Evolutionary conservation across 2,888 invertebrate genomes (phyloP).

Genomic region (Himalopsyche kuldschensis): DNA sequence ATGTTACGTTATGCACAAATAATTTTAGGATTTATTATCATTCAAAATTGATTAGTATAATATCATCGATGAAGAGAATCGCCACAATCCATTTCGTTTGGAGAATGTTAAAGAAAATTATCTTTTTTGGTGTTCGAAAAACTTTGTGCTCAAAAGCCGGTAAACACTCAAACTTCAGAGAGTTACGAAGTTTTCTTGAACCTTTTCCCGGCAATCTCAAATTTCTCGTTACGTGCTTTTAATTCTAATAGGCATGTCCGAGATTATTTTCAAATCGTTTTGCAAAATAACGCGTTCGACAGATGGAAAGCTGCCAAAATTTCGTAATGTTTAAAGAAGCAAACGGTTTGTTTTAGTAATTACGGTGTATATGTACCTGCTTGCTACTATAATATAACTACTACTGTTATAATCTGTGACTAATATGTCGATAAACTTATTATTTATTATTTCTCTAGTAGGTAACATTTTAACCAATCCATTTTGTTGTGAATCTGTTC

Average conservation of each 20-base stretch:
- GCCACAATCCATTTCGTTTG: too few relatives aligned
- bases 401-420: not conserved
- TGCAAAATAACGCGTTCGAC: constrained; percentile 29
- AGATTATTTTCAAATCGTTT: constrained; percentile 35
- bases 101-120: too few relatives aligned
- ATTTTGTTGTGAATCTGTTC: too few relatives aligned
- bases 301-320: constrained; percentile 31
- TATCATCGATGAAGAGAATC: too few relatives aligned
- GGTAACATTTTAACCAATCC: too few relatives aligned
- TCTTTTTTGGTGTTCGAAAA: too few relatives aligned
- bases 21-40: too few relatives aligned
- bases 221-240: constrained; percentile 22
- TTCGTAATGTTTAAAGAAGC: constrained; percentile 24
- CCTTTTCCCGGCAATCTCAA: constrained; percentile 5
- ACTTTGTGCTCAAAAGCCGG: not conserved
- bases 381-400: too few relatives aligned
- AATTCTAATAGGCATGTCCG: constrained; percentile 7
- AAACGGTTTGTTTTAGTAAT: constrained; percentile 28
- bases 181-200: not conserved
- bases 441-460: too few relatives aligned
- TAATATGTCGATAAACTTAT: not conserved
- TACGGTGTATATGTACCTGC: not conserved
- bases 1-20: too few relatives aligned
- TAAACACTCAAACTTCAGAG: not conserved
- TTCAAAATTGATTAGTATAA: too few relatives aligned